Percentiles rank a stretch among this genome's conserved stretches.
Conservation (phyloP, 2,888 invertebrate species). For the Steinernema hermaphroditum region DNA sequence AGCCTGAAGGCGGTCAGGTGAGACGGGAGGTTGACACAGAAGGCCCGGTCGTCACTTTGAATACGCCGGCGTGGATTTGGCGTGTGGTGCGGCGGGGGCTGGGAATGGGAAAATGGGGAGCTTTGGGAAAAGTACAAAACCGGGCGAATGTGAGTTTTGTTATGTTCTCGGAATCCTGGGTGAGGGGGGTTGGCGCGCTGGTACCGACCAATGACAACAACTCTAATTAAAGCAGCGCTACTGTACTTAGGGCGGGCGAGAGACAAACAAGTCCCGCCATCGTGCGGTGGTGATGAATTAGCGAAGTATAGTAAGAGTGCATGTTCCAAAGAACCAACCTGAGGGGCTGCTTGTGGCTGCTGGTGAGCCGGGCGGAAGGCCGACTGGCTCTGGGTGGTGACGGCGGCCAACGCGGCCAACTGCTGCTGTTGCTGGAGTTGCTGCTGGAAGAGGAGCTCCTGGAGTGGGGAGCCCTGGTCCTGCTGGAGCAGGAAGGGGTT, state of each 20-base stretch:
- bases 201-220: background rate
- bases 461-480: background rate
- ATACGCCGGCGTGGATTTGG: background rate
- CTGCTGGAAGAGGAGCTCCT: constrained; percentile 3
- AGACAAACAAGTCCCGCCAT: background rate
- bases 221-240: background rate
- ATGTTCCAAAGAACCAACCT: background rate
- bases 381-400: constrained; percentile 5
- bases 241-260: background rate
- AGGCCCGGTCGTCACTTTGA: background rate
- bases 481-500: background rate
- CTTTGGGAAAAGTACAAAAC: background rate
- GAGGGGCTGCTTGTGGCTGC: background rate
- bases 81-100: background rate
- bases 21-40: background rate
- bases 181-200: no score
- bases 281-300: background rate
- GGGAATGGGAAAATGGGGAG: background rate
- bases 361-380: background rate
- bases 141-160: background rate
- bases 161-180: no score
- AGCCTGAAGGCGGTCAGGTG: background rate
- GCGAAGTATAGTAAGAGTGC: background rate
- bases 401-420: background rate
- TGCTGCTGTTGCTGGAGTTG: constrained; percentile 16